A percentile compares a stretch with the other conserved stretches of the same genome.
These are phyloP conservation scores for Ondatra zibethicus DNA, from an alignment of 2,113 vertebrate genomes.

Conservation along the genomic window DNA sequence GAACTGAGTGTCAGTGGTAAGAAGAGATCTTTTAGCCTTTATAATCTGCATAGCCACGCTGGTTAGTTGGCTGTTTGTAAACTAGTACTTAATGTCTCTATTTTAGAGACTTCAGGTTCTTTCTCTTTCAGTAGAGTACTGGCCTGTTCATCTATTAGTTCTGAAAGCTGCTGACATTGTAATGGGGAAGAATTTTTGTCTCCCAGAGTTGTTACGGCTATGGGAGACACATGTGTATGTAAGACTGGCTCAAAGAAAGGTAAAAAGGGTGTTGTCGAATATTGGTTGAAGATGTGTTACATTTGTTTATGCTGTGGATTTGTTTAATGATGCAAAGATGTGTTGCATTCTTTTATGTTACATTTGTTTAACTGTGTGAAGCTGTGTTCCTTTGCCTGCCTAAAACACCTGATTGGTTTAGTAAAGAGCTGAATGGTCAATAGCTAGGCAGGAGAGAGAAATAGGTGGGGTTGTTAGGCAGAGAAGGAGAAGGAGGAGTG, in stretches of 20 bases:
- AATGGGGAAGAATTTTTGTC: background rate
- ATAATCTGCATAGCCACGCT: background rate
- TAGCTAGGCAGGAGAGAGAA: too few relatives aligned
- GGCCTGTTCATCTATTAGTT: constrained; percentile 15
- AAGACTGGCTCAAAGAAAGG: background rate
- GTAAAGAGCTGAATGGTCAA: too few relatives aligned
- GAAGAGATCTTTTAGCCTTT: constrained; percentile 4
- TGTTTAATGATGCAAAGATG: too few relatives aligned
- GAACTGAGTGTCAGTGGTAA: background rate
- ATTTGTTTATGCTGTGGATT: too few relatives aligned
- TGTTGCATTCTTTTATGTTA: too few relatives aligned
- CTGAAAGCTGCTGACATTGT: constrained; percentile 28
- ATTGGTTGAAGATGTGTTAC: too few relatives aligned
- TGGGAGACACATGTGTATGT: background rate
- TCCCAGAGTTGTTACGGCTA: background rate
- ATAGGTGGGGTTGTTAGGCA: too few relatives aligned
- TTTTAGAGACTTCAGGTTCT: background rate
- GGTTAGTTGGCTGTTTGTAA: constrained; percentile 38
- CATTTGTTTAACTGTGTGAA: too few relatives aligned
- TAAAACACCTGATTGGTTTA: too few relatives aligned
- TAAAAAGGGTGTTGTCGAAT: background rate
- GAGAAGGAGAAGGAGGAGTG: background rate
- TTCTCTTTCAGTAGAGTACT: constrained; percentile 1
- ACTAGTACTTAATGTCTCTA: background rate
- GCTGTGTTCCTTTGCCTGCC: too few relatives aligned